Evolutionary conservation across 2,888 invertebrate species (phyloP).

Genomic region (Melanchra persicariae): DNA sequence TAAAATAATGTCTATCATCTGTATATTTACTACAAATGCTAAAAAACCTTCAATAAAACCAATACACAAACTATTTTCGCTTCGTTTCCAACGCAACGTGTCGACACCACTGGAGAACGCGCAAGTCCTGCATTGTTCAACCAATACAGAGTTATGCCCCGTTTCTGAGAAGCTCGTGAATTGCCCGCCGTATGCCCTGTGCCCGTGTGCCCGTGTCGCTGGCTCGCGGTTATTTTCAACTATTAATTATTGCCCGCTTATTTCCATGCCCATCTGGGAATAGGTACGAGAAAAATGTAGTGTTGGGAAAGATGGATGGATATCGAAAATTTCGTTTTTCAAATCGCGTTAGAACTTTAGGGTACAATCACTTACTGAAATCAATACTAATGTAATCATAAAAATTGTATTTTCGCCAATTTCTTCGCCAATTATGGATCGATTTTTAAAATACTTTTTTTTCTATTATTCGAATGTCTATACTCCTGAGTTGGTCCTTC

Average conservation of each 20-base stretch:
- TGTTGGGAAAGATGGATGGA: slow-evolving; percentile 10
- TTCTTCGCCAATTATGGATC: too few species aligned
- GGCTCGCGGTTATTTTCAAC: slow-evolving; percentile 58
- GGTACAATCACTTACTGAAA: too few species aligned
- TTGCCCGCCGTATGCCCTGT: slow-evolving; percentile 29
- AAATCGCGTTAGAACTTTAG: too few species aligned
- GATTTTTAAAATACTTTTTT: too few species aligned
- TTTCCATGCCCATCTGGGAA: slow-evolving; percentile 59
- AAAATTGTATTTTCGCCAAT: too few species aligned
- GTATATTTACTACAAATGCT: too few species aligned
- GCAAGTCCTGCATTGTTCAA: slow-evolving; percentile 49
- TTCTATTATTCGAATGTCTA: too few species aligned
- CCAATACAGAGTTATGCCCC: slow-evolving; percentile 47
- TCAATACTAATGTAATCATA: too few species aligned
- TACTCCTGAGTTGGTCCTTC: too few species aligned
- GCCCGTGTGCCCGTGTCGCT: slow-evolving; percentile 34
- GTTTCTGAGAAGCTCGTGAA: slow-evolving; percentile 52
- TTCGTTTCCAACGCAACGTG: slow-evolving; percentile 26
- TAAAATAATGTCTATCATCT: too few species aligned
- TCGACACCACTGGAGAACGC: slow-evolving; percentile 51
- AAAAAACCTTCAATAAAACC: not conserved
- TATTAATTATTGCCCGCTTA: slow-evolving; percentile 60
- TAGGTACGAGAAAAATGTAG: slow-evolving; percentile 46
- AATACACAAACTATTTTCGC: not conserved
- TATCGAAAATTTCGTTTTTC: too few species aligned